Evolutionary conservation across 1,140 invertebrate genomes (phyloP), one percentile per base, ranked within the genome.

Genomic region (Zaprionus gabonicus): DNA sequence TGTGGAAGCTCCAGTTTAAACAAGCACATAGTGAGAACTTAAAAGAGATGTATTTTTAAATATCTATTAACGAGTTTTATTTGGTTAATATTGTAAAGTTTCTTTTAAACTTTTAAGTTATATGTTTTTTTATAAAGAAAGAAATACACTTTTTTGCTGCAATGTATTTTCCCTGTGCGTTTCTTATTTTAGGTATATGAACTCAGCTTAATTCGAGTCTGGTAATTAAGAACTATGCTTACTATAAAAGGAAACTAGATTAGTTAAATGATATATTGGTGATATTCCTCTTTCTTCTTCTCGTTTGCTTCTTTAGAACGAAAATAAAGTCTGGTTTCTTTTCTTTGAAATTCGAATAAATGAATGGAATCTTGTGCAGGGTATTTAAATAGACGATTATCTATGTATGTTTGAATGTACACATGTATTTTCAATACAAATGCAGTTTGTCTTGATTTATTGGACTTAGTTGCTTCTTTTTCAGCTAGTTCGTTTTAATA

Each of bases 381-480:
- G 59, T 64, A 71, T 76, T 71, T 44, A 65, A 76, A 76, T 71
- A 65, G 64, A 59, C 73, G 44, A 65, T 60, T 76, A 63, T 71
- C 60, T 76, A 59, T 76, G 31, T 10, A 34, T 9, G 31, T 34
- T 10, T 34, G 9, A 10, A 31, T 10, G 60, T 65, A 53, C 62
- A 71, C 62, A 71, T 76, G 55, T 76, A 71, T 46, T 65, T 36
- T 13, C 56, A 71, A 76, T 71, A 71, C 68, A 51, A 73, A 68
- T 77, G 71, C 71, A 77, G 41, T 64, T 77, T 63, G 55, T 77
- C 63, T 73, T 77, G 75, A 77, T 77, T 77, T 77, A 77, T 77
- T 77, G 57, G 75, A 73, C 71, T 77, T 77, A 51, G 75, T 65
- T 77, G 71, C 62, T 73, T 55, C 68, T 71, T 73, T 72, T 71